These are phyloP conservation scores for Oceanodroma tethys DNA, from an alignment of 2,113 vertebrate genomes.

Conservation along the genomic window DNA sequence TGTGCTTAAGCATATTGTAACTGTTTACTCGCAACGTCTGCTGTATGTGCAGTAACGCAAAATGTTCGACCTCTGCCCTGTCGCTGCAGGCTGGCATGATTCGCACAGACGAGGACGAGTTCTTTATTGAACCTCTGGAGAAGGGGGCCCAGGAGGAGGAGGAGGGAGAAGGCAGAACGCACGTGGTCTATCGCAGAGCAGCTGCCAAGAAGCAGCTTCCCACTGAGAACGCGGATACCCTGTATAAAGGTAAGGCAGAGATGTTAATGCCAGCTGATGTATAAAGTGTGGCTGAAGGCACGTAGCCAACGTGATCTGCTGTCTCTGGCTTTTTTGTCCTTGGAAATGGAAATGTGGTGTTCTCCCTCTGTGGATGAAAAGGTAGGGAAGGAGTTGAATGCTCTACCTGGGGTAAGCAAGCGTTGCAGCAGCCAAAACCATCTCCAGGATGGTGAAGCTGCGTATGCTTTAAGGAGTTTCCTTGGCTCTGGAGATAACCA, in stretches of 20 bases:
- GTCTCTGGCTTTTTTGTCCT: not conserved
- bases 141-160: slow-evolving; percentile 77
- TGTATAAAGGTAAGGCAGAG: slow-evolving; percentile 83
- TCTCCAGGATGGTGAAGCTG: not conserved
- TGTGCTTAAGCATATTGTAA: slow-evolving; percentile 69
- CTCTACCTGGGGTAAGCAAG: not conserved
- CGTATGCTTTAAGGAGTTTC: not conserved
- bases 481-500: not conserved
- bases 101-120: slow-evolving; percentile 91
- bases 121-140: slow-evolving; percentile 95
- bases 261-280: not conserved
- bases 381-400: not conserved
- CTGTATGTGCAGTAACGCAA: slow-evolving; percentile 25
- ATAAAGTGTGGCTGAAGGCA: not conserved
- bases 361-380: not conserved
- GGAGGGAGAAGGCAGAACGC: slow-evolving; percentile 78
- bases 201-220: slow-evolving; percentile 76
- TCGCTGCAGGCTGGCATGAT: slow-evolving; percentile 93
- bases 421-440: not conserved
- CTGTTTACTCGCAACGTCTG: slow-evolving; percentile 40
- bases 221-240: slow-evolving; percentile 48
- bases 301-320: not conserved
- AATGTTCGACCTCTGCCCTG: slow-evolving; percentile 47
- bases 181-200: slow-evolving; percentile 90
- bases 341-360: not conserved